phyloP scores from a whole-genome alignment of 1,140 invertebrate species.

The Danaus melanippus region DNA sequence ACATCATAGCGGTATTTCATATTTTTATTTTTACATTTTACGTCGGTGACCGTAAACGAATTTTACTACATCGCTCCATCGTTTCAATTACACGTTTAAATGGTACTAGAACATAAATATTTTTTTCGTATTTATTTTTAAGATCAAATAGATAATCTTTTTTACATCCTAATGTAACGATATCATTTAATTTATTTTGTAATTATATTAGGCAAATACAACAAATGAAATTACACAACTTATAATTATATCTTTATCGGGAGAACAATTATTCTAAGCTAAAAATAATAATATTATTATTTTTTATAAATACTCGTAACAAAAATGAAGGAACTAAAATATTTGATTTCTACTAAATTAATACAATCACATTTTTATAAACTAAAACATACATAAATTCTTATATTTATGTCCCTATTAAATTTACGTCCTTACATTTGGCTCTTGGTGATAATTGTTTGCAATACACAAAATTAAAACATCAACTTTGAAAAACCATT shows the following conservation, averaged over 20 bases:
- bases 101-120: constrained; percentile 72
- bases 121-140: constrained; percentile 65
- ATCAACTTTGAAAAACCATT: no score
- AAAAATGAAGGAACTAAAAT: constrained; percentile 70
- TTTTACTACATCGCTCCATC: constrained; percentile 68
- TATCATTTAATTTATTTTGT: constrained; percentile 68
- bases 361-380: constrained; percentile 62
- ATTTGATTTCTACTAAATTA: constrained; percentile 63
- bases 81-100: constrained; percentile 68
- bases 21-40: constrained; percentile 71
- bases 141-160: constrained; percentile 72
- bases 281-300: constrained; percentile 57
- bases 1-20: constrained; percentile 59
- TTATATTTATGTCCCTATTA: constrained; percentile 53
- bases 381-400: constrained; percentile 50
- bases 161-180: constrained; percentile 71
- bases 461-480: constrained; percentile 12
- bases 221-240: constrained; percentile 70
- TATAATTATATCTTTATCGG: constrained; percentile 64
- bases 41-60: constrained; percentile 68
- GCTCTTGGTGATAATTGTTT: constrained; percentile 38
- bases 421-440: constrained; percentile 64
- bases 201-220: constrained; percentile 69
- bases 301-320: constrained; percentile 68
- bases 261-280: constrained; percentile 66